phyloP scores from a whole-genome alignment of 2,888 invertebrate genomes.

The Dynastes tityus region DNA sequence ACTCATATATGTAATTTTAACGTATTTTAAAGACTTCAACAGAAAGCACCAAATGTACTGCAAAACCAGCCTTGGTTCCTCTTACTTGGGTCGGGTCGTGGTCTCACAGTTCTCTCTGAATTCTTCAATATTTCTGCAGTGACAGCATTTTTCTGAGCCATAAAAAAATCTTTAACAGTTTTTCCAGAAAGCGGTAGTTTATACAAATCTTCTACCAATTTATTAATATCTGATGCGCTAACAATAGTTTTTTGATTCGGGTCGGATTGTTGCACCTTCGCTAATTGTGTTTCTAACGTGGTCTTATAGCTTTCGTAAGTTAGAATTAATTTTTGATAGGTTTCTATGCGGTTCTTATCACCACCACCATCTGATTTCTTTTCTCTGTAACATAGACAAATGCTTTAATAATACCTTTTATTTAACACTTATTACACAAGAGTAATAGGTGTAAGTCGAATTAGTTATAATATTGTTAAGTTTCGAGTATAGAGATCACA shows the following conservation, averaged over 20 bases:
- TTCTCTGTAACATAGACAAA: slow-evolving; percentile 51
- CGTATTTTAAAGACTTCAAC: not conserved
- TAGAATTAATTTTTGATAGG: slow-evolving; percentile 49
- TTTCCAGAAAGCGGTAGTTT: slow-evolving; percentile 50
- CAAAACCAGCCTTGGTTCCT: not conserved
- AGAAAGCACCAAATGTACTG: not conserved
- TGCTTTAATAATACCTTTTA: not conserved
- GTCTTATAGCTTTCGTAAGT: slow-evolving; percentile 53
- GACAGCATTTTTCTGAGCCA: slow-evolving; percentile 28
- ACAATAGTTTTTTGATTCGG: slow-evolving; percentile 34
- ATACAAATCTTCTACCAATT: slow-evolving; percentile 51
- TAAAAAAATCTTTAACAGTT: slow-evolving; percentile 51
- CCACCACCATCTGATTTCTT: slow-evolving; percentile 44
- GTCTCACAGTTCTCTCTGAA: slow-evolving; percentile 33
- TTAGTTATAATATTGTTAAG: too few relatives aligned
- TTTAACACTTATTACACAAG: too few relatives aligned
- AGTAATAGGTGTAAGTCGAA: too few relatives aligned
- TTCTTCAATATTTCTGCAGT: slow-evolving; percentile 59
- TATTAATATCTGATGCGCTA: slow-evolving; percentile 48
- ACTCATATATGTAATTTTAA: too few relatives aligned
- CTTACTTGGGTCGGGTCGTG: not conserved
- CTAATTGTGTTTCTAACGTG: slow-evolving; percentile 48
- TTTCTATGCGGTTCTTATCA: slow-evolving; percentile 45
- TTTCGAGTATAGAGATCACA: too few relatives aligned
- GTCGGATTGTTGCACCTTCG: slow-evolving; percentile 27